Evolutionary conservation across 1,140 invertebrate genomes (phyloP).

Genomic region (Atta colombica): DNA sequence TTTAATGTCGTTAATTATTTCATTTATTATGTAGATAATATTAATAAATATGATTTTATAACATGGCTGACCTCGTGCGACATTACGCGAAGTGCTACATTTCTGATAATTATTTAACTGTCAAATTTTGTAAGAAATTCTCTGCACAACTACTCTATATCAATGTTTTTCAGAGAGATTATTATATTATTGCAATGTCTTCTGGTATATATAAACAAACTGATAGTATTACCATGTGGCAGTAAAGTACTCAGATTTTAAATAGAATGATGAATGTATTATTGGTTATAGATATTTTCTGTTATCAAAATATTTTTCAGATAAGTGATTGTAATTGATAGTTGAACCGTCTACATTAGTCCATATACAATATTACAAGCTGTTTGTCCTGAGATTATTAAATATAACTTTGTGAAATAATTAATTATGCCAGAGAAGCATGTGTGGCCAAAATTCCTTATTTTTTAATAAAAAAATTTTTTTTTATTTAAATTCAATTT

Average conservation of each 20-base stretch:
- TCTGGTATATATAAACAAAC: slow-evolving; percentile 29
- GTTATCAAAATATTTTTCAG: slow-evolving; percentile 2
- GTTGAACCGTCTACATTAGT: neutral
- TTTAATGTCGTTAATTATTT: slow-evolving; percentile 18
- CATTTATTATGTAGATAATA: slow-evolving; percentile 13
- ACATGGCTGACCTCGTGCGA: slow-evolving; percentile 21
- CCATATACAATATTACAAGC: slow-evolving; percentile 12
- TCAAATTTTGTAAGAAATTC: slow-evolving; percentile 59
- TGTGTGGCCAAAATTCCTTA: neutral
- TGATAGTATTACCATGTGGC: slow-evolving; percentile 63
- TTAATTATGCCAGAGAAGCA: neutral
- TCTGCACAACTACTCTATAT: slow-evolving; percentile 58
- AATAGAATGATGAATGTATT: neutral
- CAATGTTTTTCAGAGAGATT: slow-evolving; percentile 51
- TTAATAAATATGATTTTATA: slow-evolving; percentile 58
- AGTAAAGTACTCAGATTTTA: slow-evolving; percentile 66
- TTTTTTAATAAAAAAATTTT: neutral
- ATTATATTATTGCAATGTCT: slow-evolving; percentile 36
- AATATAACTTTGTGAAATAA: slow-evolving; percentile 13
- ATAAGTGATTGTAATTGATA: slow-evolving; percentile 34
- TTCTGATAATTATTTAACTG: slow-evolving; percentile 55
- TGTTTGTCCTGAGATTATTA: slow-evolving; percentile 18
- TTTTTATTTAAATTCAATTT: neutral
- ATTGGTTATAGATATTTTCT: neutral
- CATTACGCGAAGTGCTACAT: slow-evolving; percentile 58